These are phyloP conservation scores for Hydrozoanthus tunicans DNA, from an alignment of 64 coral and sea anemone species.

Conservation along the genomic window DNA sequence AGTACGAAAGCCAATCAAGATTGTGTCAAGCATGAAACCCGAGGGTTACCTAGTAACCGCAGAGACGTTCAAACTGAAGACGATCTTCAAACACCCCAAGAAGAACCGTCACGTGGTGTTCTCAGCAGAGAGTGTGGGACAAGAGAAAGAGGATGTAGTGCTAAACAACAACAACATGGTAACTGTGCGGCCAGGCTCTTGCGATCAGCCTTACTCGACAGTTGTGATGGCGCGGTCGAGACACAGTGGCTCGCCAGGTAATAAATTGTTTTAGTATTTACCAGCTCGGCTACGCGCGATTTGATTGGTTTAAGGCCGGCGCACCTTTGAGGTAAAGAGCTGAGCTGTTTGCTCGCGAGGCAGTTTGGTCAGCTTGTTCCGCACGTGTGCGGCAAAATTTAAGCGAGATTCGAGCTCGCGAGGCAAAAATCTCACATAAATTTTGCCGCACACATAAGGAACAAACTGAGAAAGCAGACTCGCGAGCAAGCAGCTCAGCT, in stretches of 20 bases:
- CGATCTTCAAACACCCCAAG: constrained; percentile 93
- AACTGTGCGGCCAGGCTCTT: constrained; percentile 71
- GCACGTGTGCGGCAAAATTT: too few species aligned
- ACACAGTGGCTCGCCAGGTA: constrained; percentile 56
- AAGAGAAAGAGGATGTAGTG: constrained; percentile 73
- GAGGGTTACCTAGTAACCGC: constrained; percentile 92
- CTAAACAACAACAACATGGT: constrained; percentile 89
- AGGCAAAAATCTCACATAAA: too few species aligned
- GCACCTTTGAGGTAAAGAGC: too few species aligned
- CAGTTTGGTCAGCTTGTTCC: too few species aligned
- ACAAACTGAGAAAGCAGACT: too few species aligned
- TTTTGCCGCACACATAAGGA: too few species aligned
- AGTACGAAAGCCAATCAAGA: constrained; percentile 77
- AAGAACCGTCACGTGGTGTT: constrained; percentile 95
- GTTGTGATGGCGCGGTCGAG: constrained; percentile 64
- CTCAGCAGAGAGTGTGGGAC: constrained; percentile 85
- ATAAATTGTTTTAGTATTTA: too few species aligned
- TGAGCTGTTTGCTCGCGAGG: too few species aligned
- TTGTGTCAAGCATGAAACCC: constrained; percentile 94
- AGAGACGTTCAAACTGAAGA: constrained; percentile 94
- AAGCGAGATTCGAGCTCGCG: too few species aligned
- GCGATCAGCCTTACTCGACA: constrained; percentile 70
- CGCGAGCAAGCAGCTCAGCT: too few species aligned
- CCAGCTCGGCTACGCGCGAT: too few species aligned
- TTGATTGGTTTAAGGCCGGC: too few species aligned